These are phyloP conservation scores for Magallana angulata DNA, from an alignment of 1,140 invertebrate genomes.

Conservation along the genomic window DNA sequence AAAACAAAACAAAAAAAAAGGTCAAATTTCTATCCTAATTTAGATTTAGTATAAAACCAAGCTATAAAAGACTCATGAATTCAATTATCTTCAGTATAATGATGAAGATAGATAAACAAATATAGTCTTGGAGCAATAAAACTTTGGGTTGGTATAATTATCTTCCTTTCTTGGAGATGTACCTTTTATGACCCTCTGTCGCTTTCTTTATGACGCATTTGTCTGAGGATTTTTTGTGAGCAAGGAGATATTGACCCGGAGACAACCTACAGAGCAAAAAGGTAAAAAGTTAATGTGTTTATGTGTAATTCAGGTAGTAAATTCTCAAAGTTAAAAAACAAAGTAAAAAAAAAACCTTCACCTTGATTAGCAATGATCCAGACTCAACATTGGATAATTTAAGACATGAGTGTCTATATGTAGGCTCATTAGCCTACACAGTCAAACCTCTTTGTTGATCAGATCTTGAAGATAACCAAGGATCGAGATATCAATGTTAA, in stretches of 20 bases:
- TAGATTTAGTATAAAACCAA: no score
- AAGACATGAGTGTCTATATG: no score
- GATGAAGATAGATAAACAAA: not conserved
- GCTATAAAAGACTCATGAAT: not conserved
- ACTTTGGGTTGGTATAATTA: not conserved
- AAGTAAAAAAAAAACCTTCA: no score
- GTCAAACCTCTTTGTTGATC: no score
- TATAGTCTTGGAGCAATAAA: not conserved
- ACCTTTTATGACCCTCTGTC: constrained; percentile 63
- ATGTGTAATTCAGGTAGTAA: no score
- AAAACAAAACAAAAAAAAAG: not conserved
- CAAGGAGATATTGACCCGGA: constrained; percentile 63
- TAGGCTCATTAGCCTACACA: no score
- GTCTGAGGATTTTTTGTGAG: constrained; percentile 57
- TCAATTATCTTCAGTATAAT: not conserved
- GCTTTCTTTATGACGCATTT: constrained; percentile 60
- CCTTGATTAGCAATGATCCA: no score
- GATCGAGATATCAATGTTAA: no score
- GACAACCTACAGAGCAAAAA: constrained; percentile 52
- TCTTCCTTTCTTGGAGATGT: not conserved
- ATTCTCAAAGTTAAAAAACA: no score
- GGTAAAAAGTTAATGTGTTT: not conserved
- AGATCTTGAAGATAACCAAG: no score
- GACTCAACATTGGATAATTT: no score
- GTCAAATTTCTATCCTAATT: no score